Evolutionary conservation across 1,140 invertebrate species (phyloP).

Genomic region (Calephelis nemesis): DNA sequence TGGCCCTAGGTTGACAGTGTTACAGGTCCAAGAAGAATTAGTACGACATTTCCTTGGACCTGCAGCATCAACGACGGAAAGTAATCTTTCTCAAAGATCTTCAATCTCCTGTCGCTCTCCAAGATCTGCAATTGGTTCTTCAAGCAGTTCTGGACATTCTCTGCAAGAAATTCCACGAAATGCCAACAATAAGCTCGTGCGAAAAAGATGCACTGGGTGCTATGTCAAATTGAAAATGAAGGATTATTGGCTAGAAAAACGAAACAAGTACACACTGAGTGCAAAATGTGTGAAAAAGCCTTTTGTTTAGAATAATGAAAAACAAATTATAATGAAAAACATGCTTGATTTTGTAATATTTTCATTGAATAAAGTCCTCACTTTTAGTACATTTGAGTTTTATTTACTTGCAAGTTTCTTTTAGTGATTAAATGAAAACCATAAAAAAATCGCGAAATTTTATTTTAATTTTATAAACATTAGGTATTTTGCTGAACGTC

Average conservation of each 20-base stretch:
- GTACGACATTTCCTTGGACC: slow-evolving; percentile 31
- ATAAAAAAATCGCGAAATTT: slow-evolving; percentile 2
- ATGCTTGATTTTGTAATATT: slow-evolving; percentile 11
- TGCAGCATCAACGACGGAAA: slow-evolving; percentile 25
- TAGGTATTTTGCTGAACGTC: background rate
- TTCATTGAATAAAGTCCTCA: background rate
- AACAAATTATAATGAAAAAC: slow-evolving; percentile 26
- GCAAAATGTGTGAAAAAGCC: slow-evolving; percentile 29
- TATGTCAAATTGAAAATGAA: slow-evolving; percentile 24
- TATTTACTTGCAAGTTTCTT: background rate
- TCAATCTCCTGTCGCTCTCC: slow-evolving; percentile 8
- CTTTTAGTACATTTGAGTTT: background rate
- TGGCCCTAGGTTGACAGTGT: slow-evolving; percentile 23
- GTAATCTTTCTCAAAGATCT: slow-evolving; percentile 19
- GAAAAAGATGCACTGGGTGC: slow-evolving; percentile 28
- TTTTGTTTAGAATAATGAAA: slow-evolving; percentile 32
- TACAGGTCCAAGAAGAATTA: slow-evolving; percentile 29
- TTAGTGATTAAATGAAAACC: background rate
- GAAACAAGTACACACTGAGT: slow-evolving; percentile 32
- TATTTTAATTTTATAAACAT: background rate
- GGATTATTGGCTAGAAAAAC: slow-evolving; percentile 25
- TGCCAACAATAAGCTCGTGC: slow-evolving; percentile 20
- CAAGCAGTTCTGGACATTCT: slow-evolving; percentile 23
- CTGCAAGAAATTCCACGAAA: slow-evolving; percentile 29
- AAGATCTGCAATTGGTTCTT: slow-evolving; percentile 20